These are phyloP conservation scores for Sebastiscus tertius DNA, from an alignment of 2,797 vertebrate species.

Conservation along the genomic window DNA sequence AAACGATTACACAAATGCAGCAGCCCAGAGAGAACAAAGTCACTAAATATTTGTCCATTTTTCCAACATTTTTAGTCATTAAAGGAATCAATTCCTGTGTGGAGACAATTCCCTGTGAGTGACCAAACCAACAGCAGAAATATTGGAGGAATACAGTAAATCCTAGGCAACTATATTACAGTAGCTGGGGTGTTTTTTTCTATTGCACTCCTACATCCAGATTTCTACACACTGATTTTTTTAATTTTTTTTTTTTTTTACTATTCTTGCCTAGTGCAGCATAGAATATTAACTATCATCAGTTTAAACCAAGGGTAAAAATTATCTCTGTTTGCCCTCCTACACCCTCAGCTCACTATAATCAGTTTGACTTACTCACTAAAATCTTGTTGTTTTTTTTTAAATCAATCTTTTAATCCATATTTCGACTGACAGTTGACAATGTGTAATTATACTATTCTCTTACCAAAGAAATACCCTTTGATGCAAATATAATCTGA, in stretches of 20 bases:
- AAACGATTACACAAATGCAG: slow-evolving; percentile 2
- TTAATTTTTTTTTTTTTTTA: not conserved
- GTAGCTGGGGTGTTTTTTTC: not conserved
- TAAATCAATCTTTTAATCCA: not conserved
- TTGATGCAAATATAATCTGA: not conserved
- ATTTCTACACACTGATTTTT: not conserved
- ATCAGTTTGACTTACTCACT: too few relatives aligned
- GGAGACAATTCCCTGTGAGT: not conserved
- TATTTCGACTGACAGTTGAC: not conserved
- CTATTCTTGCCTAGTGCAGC: not conserved
- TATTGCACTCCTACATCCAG: not conserved
- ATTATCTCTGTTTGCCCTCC: not conserved
- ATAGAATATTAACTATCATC: not conserved
- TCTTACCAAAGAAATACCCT: not conserved
- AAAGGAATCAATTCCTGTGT: not conserved
- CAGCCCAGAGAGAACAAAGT: not conserved
- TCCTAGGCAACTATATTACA: not conserved
- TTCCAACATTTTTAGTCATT: not conserved
- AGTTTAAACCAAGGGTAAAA: not conserved
- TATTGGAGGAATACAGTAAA: not conserved
- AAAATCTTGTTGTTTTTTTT: not conserved
- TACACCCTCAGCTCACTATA: not conserved
- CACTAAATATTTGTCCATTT: not conserved
- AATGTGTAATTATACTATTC: not conserved
- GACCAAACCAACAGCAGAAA: not conserved